Percentiles rank a stretch among this genome's conserved stretches.
phyloP scores from a whole-genome alignment of 2,113 vertebrate species.

The Holacanthus passer region DNA sequence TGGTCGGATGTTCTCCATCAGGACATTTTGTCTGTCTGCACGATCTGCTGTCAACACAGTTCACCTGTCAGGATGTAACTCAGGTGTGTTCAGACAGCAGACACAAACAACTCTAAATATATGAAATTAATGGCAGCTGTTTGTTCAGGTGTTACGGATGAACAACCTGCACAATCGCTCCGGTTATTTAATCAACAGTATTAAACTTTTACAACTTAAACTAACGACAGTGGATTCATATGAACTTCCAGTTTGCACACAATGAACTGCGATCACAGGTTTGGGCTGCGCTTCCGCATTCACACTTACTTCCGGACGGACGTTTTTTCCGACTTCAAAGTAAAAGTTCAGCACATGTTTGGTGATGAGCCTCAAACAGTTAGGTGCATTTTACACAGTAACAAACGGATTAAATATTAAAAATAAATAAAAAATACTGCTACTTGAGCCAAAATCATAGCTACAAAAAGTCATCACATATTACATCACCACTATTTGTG shows the following conservation, averaged over 20 bases:
- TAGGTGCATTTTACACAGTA: no score
- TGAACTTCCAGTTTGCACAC: background rate
- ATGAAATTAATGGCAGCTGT: background rate
- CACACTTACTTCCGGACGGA: conserved; percentile 34
- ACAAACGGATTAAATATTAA: no score
- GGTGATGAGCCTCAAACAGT: background rate
- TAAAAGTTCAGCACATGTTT: conserved; percentile 37
- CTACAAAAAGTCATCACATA: background rate
- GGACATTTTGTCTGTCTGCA: background rate
- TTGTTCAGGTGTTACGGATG: fast-evolving
- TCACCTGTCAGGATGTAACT: conserved; percentile 34
- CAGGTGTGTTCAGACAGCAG: conserved; percentile 2
- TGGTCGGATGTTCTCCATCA: conserved; percentile 81
- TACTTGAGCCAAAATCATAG: background rate
- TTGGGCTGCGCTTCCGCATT: conserved; percentile 48
- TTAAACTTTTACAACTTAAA: background rate
- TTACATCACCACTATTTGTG: background rate
- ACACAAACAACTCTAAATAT: background rate
- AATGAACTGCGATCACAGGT: fast-evolving
- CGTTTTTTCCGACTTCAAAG: conserved; percentile 37
- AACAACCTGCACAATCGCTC: no score
- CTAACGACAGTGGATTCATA: fast-evolving
- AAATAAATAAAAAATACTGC: no score
- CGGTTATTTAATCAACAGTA: background rate
- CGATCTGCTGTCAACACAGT: background rate